Conservation (phyloP, 2,797 vertebrate species). For the Choloepus didactylus region DNA sequence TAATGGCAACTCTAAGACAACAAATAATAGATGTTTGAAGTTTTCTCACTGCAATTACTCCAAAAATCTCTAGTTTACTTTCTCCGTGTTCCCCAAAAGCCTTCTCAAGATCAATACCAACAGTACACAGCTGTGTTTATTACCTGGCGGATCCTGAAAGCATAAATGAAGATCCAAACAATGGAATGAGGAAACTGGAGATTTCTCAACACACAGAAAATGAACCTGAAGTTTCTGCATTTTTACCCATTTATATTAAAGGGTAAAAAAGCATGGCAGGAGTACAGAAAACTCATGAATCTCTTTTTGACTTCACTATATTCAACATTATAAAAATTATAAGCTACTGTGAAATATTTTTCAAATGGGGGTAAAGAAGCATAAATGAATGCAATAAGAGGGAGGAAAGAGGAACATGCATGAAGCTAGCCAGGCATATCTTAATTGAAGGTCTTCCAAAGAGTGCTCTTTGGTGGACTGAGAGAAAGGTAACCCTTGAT, state of each 20-base stretch:
- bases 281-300: background rate
- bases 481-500: background rate
- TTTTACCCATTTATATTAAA: background rate
- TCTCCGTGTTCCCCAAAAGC: background rate
- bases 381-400: background rate
- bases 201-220: slow-evolving; percentile 3
- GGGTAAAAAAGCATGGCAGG: background rate
- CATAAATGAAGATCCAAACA: background rate
- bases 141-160: background rate
- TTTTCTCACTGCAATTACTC: background rate
- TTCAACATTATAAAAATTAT: background rate
- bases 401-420: background rate
- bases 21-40: background rate
- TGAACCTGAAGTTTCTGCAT: background rate
- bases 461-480: background rate
- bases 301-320: background rate
- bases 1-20: background rate
- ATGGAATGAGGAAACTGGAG: background rate
- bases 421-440: background rate
- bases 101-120: background rate
- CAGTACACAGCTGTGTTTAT: background rate
- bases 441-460: background rate
- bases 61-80: slow-evolving; percentile 5
- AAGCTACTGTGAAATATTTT: slow-evolving; percentile 22
- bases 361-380: background rate